Evolutionary conservation across 2,888 invertebrate genomes (phyloP), one percentile per base, ranked within the genome.

Genomic region (Sinentomon sp.): DNA sequence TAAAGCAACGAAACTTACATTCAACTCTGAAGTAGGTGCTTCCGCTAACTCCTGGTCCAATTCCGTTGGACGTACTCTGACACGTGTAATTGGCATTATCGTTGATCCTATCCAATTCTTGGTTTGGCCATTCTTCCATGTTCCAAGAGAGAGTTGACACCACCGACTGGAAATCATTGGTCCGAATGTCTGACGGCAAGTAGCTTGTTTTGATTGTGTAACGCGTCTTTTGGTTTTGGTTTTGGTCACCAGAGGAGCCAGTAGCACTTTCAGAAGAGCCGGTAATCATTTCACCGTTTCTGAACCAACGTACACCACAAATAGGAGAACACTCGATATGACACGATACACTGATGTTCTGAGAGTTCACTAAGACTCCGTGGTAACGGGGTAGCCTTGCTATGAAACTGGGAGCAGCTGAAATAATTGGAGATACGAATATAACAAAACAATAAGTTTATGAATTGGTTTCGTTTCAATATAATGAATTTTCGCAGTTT

Each of bases 131-230:
- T 28, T 70, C 68, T 3, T 70, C 63, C 64, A 83, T 68, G 56
- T 82, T 82, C 72, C 80, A 83, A 45, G 73, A 63, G 61, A 85
- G 58, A 37, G 72, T 76, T n/a, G 80, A 80, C 45, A 73, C 66
- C 21, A 80, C 68, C 22, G 82, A 80, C 52, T 82, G 76, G 46
- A 83, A 82, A 50, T 83, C 80, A 45, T 78, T 80, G 33, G 70
- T 71, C 33, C 69, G 66, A 12, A 65, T 63, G 46, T 80, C 73
- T 1, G 77, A 68, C 4, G 66, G 66, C 40, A 72, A 62, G 32
- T 63, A 61, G 25, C 62, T 60, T 43, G 69, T 68, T 37, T 62
- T 61, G 30, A 74, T 63, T 45, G 66, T 66, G 55, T 77, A 80
- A 23, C 64, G 57, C 35, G 43, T n/a, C n/a, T n/a, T n/a, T n/a